These are phyloP conservation scores for Fulica atra DNA, from an alignment of 2,113 vertebrate genomes.

Conservation along the genomic window DNA sequence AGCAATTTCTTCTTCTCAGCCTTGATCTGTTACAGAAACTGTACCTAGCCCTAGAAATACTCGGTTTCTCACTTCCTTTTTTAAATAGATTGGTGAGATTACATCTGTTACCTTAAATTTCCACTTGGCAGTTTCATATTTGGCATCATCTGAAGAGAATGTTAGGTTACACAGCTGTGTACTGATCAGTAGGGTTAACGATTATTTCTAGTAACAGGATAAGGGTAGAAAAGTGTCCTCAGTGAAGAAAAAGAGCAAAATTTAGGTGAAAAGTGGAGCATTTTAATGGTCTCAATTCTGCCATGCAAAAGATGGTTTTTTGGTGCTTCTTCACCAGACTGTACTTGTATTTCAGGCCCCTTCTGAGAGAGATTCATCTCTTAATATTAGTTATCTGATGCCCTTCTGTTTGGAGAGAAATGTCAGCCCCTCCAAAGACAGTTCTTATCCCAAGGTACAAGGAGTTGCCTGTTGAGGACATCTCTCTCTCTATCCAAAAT, in stretches of 20 bases:
- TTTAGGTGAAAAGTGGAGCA: not conserved
- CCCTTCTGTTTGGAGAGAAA: not conserved
- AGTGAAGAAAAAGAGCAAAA: not conserved
- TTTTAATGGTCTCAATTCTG: not conserved
- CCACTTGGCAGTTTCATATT: not conserved
- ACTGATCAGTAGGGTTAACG: not conserved
- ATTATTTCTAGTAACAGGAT: not conserved
- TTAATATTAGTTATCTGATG: not conserved
- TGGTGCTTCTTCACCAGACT: not conserved
- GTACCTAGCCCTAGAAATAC: not conserved
- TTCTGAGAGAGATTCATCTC: not conserved
- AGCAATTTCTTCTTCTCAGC: slow-evolving; percentile 2
- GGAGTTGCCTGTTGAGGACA: not conserved
- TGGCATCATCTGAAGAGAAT: not conserved
- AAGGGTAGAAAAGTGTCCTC: not conserved
- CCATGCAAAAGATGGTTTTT: not conserved
- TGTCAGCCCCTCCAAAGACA: not conserved
- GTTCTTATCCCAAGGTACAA: not conserved
- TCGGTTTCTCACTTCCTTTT: not conserved
- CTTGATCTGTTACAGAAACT: not conserved
- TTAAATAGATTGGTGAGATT: not conserved
- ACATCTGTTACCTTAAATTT: not conserved
- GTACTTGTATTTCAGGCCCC: not conserved
- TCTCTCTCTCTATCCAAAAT: not conserved
- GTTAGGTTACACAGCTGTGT: not conserved